Percentiles rank a stretch among this genome's conserved stretches.
Conservation (phyloP, 1,140 invertebrate genomes). For the Dreissena polymorpha region DNA sequence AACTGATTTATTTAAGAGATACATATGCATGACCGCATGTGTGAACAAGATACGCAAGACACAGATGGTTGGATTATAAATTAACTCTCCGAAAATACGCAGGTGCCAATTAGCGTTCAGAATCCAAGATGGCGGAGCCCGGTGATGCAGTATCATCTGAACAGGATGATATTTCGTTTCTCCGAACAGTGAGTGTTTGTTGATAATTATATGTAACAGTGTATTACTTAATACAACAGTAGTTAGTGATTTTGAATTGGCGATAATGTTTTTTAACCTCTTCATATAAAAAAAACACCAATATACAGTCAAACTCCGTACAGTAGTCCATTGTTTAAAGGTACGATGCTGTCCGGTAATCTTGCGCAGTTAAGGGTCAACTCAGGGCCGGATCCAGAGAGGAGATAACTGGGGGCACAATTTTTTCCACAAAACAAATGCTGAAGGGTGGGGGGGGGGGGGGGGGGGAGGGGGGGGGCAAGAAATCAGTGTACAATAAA, state of each 20-base stretch:
- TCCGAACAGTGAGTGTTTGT: slow-evolving; percentile 71
- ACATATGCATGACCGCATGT: too few relatives aligned
- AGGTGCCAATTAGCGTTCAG: neutral
- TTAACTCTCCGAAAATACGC: too few relatives aligned
- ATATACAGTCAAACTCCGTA: neutral
- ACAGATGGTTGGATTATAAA: neutral
- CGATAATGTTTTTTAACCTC: neutral
- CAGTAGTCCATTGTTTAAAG: neutral
- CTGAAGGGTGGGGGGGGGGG: too few relatives aligned
- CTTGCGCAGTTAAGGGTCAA: too few relatives aligned
- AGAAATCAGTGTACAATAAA: too few relatives aligned
- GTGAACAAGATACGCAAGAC: too few relatives aligned
- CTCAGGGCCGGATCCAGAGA: too few relatives aligned
- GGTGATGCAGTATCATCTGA: slow-evolving; percentile 67
- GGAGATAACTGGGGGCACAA: too few relatives aligned
- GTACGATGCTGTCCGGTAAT: neutral
- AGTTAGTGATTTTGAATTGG: neutral
- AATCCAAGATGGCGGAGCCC: slow-evolving; percentile 68
- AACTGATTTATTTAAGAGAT: too few relatives aligned
- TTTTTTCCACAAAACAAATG: too few relatives aligned
- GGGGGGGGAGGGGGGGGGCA: too few relatives aligned
- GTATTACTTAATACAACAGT: slow-evolving; percentile 1
- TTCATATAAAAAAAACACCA: neutral
- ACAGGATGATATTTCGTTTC: slow-evolving; percentile 73
- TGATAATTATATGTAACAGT: neutral